Base-by-base conservation (phyloP, 2,888 invertebrate species). In the Scaptomyza flava region DNA sequence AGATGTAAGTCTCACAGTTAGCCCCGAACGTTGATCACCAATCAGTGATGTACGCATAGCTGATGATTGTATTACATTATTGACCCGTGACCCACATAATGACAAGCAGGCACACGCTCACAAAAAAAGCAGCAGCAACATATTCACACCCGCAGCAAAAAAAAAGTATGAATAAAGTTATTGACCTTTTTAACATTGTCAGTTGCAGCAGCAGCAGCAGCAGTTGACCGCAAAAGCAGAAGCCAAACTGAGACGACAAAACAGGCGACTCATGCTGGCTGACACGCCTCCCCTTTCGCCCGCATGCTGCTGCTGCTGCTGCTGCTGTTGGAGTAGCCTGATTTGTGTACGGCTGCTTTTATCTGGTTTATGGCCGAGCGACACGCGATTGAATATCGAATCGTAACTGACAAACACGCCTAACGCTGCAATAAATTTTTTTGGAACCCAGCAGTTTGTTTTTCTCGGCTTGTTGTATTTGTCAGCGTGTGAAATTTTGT, bases 81-180 rank as follows among this genome's bases (percentile, higher is more conserved):
- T 82, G 82, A 82, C 82, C 87, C 82, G 82, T 87, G 82, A 82
- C 87, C 82, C 82, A 82, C 82, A 82, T 77, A 74, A 71, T 78
- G 68, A 59, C 43, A 27, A 58, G 31, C 38, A 41, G 41, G 9
- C 41, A 41, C 17, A 41, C 14, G 38, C 17, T 27, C 4, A 6
- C 36, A 38, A 23, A 23, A 23, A 23, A 23, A 23, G 47, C 7
- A 36, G 2, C 12, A n/a, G 12, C 17, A 38, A 70, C 54, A 57
- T 45, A 36, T 50, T 57, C 63, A 58, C 86, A 63, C 82, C 84
- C 84, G 79, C 82, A 82, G 68, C 52, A 11, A 50, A 48, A 20
- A 60, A 11, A 50, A 48, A 20, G 60, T 20, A 43, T 1, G 14
- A 47, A 69, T 47, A 38, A 62, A 73, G 82, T 79, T 87, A 81